These are phyloP conservation scores for Akabosia matsudoensis DNA, from an alignment of 1,140 invertebrate species.

Conservation along the genomic window DNA sequence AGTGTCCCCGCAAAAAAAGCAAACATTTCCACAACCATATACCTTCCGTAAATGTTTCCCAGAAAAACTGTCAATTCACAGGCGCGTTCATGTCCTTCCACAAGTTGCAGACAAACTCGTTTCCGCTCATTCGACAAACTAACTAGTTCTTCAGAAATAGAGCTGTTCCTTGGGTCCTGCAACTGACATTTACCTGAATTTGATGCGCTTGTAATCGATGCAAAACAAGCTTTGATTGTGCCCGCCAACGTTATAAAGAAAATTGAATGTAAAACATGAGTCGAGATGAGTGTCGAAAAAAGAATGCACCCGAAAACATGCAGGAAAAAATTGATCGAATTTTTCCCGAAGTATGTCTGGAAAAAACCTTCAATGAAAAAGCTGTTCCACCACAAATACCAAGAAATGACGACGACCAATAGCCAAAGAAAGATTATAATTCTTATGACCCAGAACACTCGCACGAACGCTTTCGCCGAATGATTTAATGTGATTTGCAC, in stretches of 20 bases:
- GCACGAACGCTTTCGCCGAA: background rate
- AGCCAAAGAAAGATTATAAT: background rate
- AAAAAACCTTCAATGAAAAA: background rate
- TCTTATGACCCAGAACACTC: background rate
- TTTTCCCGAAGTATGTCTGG: background rate
- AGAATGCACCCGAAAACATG: background rate
- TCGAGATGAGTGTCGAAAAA: background rate
- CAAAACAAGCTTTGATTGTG: background rate
- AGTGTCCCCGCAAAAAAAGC: background rate
- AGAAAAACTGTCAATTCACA: background rate
- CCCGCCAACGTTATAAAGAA: background rate
- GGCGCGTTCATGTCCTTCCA: background rate
- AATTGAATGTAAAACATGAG: background rate
- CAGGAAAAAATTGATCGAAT: background rate
- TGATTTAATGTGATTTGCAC: background rate
- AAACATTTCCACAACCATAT: conserved; percentile 4
- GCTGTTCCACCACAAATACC: background rate
- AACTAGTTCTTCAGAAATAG: no score
- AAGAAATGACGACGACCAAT: background rate
- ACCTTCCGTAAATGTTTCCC: background rate
- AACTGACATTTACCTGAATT: no score
- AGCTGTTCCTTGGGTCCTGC: no score
- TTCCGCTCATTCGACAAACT: background rate
- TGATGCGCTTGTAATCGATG: background rate
- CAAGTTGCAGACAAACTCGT: background rate